Percentiles rank a stretch among this genome's conserved stretches.
Conservation (phyloP, 1,140 invertebrate genomes). For the Diabrotica virgifera region DNA sequence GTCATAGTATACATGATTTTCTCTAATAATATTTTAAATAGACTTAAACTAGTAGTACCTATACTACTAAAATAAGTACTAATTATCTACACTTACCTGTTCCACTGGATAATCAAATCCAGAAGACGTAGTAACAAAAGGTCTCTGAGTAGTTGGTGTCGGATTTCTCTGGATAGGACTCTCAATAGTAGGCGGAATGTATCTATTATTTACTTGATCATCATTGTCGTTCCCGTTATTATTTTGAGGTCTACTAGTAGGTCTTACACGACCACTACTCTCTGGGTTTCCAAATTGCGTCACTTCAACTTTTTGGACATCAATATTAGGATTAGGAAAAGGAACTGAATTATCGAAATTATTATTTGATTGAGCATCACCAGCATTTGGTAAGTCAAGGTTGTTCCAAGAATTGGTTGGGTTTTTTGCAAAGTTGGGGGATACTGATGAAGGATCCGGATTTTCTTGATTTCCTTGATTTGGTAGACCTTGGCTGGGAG, state of each 20-base stretch:
- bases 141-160: background rate
- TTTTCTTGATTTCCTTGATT: background rate
- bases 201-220: conserved; percentile 1
- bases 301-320: conserved; percentile 14
- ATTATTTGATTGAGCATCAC: background rate
- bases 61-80: too few relatives aligned
- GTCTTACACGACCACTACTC: background rate
- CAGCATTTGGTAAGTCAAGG: background rate
- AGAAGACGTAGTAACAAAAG: too few relatives aligned
- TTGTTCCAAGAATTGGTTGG: background rate
- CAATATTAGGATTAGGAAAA: background rate
- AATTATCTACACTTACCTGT: too few relatives aligned
- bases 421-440: conserved; percentile 1
- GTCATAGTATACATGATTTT: too few relatives aligned
- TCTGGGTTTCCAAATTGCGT: background rate
- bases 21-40: too few relatives aligned
- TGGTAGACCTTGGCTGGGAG: background rate
- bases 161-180: background rate
- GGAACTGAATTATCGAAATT: background rate
- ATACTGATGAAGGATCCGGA: background rate
- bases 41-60: too few relatives aligned
- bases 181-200: conserved; percentile 4
- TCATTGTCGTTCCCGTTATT: background rate
- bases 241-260: background rate
- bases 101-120: too few relatives aligned